Conservation (phyloP, 1,140 invertebrate genomes). For the Brachystomella parvula region DNA sequence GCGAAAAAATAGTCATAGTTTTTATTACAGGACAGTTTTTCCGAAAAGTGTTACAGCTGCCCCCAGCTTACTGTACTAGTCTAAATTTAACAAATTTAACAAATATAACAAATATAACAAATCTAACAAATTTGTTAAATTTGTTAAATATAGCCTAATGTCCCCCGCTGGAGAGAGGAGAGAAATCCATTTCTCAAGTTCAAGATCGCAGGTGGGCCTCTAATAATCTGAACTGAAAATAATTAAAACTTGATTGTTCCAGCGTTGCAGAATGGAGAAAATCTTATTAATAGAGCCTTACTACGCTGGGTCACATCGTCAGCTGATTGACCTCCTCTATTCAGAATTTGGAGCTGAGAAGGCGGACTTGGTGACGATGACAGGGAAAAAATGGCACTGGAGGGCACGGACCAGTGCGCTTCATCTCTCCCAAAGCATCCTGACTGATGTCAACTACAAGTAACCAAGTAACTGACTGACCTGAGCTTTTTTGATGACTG, state of each 20-base stretch:
- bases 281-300: conserved; percentile 33
- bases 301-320: conserved; percentile 30
- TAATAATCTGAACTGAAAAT: neutral
- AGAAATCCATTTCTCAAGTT: neutral
- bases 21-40: too few species aligned
- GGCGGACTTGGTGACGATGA: conserved; percentile 49
- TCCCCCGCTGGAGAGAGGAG: neutral
- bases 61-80: too few species aligned
- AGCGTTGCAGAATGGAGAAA: neutral
- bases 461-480: conserved; percentile 6
- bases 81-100: too few species aligned
- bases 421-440: conserved; percentile 47
- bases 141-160: too few species aligned
- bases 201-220: neutral
- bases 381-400: conserved; percentile 73
- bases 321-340: conserved; percentile 32
- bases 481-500: neutral
- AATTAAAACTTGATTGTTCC: neutral
- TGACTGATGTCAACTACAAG: neutral
- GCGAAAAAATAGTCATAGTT: too few species aligned
- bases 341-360: conserved; percentile 9
- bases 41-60: too few species aligned
- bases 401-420: conserved; percentile 59
- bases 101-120: too few species aligned
- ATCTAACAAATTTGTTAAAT: too few species aligned